These are phyloP conservation scores for Danio jaintianensis DNA, from an alignment of 2,797 vertebrate genomes.

Conservation along the genomic window DNA sequence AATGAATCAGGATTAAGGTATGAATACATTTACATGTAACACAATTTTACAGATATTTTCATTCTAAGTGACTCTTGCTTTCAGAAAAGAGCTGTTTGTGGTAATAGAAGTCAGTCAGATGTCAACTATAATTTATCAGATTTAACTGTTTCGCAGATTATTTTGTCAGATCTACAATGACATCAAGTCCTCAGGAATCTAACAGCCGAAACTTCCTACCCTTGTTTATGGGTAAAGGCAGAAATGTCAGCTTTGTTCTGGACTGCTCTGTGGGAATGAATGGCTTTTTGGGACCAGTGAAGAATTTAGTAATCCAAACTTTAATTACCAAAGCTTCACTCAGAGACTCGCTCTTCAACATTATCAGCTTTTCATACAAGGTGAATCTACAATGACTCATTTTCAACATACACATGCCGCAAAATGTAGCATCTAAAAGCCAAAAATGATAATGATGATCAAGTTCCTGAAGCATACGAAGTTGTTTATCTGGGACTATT, in stretches of 20 bases:
- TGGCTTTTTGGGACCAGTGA: conserved; percentile 67
- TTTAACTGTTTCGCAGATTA: conserved; percentile 43
- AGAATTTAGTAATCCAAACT: conserved; percentile 73
- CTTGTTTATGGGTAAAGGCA: conserved; percentile 66
- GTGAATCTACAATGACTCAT: conserved; percentile 47
- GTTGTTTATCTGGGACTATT: neutral
- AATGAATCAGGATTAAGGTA: conserved; percentile 4
- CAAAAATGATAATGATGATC: too few relatives aligned
- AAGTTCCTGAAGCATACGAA: neutral
- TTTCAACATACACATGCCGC: neutral
- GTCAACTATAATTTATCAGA: neutral
- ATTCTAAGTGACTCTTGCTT: conserved; percentile 2
- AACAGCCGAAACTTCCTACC: conserved; percentile 52
- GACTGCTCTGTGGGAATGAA: conserved; percentile 71
- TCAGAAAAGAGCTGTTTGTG: neutral
- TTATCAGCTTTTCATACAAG: conserved; percentile 74
- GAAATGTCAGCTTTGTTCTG: conserved; percentile 70
- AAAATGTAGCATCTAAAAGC: neutral
- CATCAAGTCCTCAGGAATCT: conserved; percentile 44
- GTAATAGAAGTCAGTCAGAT: neutral
- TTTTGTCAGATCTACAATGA: conserved; percentile 47
- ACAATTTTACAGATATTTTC: neutral
- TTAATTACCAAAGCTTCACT: conserved; percentile 72
- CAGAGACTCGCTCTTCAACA: conserved; percentile 75
- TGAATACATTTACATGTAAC: neutral